Percentiles rank a stretch among this genome's conserved stretches.
phyloP scores from a whole-genome alignment of 2,113 vertebrate genomes.

The Brienomyrus longianalis region DNA sequence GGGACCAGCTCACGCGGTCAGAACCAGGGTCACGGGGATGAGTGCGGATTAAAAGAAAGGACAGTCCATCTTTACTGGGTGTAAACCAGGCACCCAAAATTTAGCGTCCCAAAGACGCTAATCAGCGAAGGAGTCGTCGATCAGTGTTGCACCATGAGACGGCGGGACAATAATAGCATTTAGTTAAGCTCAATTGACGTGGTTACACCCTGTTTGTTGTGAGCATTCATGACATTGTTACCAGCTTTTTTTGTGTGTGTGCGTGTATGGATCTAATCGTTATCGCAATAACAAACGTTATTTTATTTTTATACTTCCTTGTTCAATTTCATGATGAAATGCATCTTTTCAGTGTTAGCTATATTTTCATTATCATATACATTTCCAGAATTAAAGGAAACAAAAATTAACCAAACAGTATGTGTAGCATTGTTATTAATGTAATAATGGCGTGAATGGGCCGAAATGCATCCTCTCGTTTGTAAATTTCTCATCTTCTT shows the following conservation, averaged over 20 bases:
- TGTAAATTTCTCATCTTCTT: too few relatives aligned
- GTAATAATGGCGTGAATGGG: not conserved
- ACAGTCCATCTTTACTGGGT: not conserved
- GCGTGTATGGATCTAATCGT: not conserved
- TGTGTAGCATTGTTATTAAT: not conserved
- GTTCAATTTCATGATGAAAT: not conserved
- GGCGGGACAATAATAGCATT: not conserved
- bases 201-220: not conserved
- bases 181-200: not conserved
- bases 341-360: not conserved
- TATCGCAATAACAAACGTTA: not conserved
- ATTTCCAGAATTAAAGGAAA: not conserved
- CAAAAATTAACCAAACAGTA: not conserved
- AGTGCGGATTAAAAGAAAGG: conserved; percentile 11
- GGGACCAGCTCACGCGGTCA: conserved; percentile 14
- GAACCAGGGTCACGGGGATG: conserved; percentile 18
- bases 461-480: too few relatives aligned
- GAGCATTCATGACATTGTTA: not conserved
- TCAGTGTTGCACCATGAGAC: not conserved
- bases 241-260: not conserved
- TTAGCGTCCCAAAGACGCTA: not conserved
- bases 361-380: not conserved
- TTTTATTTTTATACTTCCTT: not conserved
- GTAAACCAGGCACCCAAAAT: not conserved
- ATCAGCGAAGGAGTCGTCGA: not conserved